Base-by-base conservation (phyloP, 2,113 vertebrate genomes). In the Greenwoodochromis staneri region DNA sequence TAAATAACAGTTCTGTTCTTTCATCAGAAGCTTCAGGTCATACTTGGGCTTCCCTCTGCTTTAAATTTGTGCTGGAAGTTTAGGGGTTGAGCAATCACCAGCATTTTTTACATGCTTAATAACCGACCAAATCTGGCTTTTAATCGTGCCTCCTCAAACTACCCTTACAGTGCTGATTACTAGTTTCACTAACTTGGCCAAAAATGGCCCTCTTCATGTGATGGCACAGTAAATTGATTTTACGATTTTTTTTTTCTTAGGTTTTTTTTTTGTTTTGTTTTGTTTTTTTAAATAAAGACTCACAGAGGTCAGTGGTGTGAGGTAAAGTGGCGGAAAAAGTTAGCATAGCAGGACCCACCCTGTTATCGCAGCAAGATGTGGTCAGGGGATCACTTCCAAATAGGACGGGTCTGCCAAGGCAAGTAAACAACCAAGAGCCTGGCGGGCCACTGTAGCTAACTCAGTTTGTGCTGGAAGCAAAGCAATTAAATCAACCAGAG, bases 351-450 rank as follows among this genome's bases (percentile, higher is more conserved):
- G 85, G 80, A 86, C 86, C 76, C 80, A 71, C 84, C 89, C 54
- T 86, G 71, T 91, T 94, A 90, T 93, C 81, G 89, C 85, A 81
- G 81, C 66, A 71, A 87, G 78, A 85, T 88, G 90, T 78, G 88
- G 85, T 89, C 88, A 92, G 88, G 66, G 81, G 87, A 92, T 93
- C 87, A 76, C 83, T 84, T 89, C 87, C 84, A 93, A 87, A 95
- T 90, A 93, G 86, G 89, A 45, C 54, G 19, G 24, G 89, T 86
- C 91, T 89, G 94, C 85, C 66, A 94, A 92, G 89, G 90, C 90
- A 90, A 92, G 89, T 94, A 89, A 94, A 92, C 87, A 89, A 42
- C 54, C 80, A 34, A 9, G 76, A 51, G 78, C 61, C 87, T 88
- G 85, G 59, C 14, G 6, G 61, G 29, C 61, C 8, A 76, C 29